Base-by-base conservation (phyloP, 2,888 invertebrate species). In the Odontocerum albicorne region DNA sequence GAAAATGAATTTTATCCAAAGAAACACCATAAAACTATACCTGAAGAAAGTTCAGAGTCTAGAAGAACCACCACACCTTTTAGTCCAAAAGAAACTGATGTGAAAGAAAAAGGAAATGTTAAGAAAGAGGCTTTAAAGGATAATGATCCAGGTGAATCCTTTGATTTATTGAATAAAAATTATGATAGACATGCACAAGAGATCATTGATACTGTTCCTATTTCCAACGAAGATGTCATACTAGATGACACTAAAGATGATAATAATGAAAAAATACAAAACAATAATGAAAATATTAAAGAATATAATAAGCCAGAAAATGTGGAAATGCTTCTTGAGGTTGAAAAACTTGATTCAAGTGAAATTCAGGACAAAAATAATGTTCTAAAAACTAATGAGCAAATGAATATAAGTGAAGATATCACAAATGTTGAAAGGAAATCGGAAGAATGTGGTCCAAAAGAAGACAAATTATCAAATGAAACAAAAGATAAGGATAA, bases 381-480 rank as follows among this genome's bases (percentile, higher is more conserved):
- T 27, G 27, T 27, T 27, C 27, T 7, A 27, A 27, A 27, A 10
- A 7, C 27, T 7, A 27, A 6, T 7, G 6, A 27, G 27, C 27
- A 6, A 10, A 27, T 27, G 10, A 27, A 27, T 27, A 12, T 32
- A 19, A 44, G 32, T 32, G 44, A 44, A 22, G n/a, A 13, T 27
- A 8, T n/a, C n/a, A n/a, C n/a, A n/a, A n/a, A n/a, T n/a, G n/a
- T n/a, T n/a, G n/a, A n/a, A n/a, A n/a, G n/a, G n/a, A n/a, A n/a
- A n/a, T 35, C 16, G 35, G 16, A 35, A 35, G 35, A 3, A 13
- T 15, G 13, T 35, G 13, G 7, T 15, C 13, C 35, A 33, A 8
- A 12, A 35, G 35, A 35, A 35, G 35, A 35, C 15, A 35, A 35
- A 13, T 15, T 15, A 15, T 35, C 35, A 35, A 35, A 35, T 15